Percentiles rank a stretch among this genome's conserved stretches.
Evolutionary conservation across 2,113 vertebrate species (phyloP).

Genomic region (Microtus richardsoni): DNA sequence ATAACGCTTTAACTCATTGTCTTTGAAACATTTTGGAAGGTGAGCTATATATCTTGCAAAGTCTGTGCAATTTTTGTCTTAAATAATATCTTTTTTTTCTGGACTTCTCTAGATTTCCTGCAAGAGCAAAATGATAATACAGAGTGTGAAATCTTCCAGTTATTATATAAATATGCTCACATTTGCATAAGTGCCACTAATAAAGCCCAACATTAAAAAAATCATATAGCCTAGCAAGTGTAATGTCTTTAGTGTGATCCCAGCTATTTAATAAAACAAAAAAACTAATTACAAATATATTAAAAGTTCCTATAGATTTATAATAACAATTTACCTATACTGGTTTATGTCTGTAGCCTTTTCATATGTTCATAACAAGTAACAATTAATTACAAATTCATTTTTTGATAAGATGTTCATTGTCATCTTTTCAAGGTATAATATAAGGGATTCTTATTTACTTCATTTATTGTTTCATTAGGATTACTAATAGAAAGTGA

Average conservation of each 20-base stretch:
- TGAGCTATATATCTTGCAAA: background rate
- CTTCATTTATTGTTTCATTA: conserved; percentile 24
- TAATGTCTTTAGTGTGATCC: background rate
- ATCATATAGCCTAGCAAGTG: no score
- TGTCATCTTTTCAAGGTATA: conserved; percentile 12
- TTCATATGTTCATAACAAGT: conserved; percentile 9
- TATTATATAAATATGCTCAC: background rate
- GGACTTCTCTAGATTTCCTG: background rate
- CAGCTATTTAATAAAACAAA: background rate
- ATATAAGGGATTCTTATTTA: background rate
- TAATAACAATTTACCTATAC: background rate
- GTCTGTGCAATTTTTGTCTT: background rate
- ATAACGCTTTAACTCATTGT: background rate
- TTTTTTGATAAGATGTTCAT: background rate
- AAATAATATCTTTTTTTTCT: background rate
- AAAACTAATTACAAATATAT: background rate
- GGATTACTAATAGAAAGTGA: background rate
- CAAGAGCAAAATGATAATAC: background rate
- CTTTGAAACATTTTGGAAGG: conserved; percentile 27
- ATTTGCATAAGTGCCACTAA: background rate
- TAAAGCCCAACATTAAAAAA: background rate
- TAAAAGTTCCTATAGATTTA: background rate
- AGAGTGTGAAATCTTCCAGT: background rate
- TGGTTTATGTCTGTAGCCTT: background rate
- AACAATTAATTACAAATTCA: background rate